Base-by-base conservation (phyloP, 2,888 invertebrate genomes). In the Cactoblastis cactorum region DNA sequence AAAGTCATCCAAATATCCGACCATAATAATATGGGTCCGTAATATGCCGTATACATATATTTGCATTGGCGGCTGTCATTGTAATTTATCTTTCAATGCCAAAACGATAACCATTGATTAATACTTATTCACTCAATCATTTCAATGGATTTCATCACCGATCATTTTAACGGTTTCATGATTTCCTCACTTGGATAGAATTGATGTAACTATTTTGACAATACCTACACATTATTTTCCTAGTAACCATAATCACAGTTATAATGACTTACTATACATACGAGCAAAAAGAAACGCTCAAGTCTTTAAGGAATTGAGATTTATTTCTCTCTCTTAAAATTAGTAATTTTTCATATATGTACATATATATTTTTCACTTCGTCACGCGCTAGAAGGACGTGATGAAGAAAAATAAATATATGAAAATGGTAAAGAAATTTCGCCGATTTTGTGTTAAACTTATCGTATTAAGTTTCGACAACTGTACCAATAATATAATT, bases 1-100 rank as follows among this genome's bases (percentile, higher is more conserved):
- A 33, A 45, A 33, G 45, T 19, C 34, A 2, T 12, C 33, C 34
- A 34, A 34, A 19, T 38, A 24, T 1, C 14, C 8, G 24, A 1
- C 11, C 12, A 14, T n/a, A 34, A 46, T 8, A 35, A 6, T 22
- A n/a, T 61, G 51, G n/a, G n/a, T n/a, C n/a, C n/a, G n/a, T n/a
- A n/a, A n/a, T n/a, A n/a, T n/a, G n/a, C n/a, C n/a, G n/a, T n/a
- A n/a, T n/a, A n/a, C n/a, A n/a, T 56, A 47, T 53, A 55, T 57
- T 60, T 61, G 48, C 39, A 41, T 9, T 37, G 8, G 61, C 71
- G 63, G 61, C 67, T 67, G 69, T 71, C 63, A 68, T 73, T 72
- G 72, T 71, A 73, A 54, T 63, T 71, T 75, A 79, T 77, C 77
- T 76, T 68, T 76, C 77, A 79, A 77, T 77, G 78, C 72, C 76